Conservation (phyloP, 1,140 invertebrate species). For the Brachionus paranguensis region DNA sequence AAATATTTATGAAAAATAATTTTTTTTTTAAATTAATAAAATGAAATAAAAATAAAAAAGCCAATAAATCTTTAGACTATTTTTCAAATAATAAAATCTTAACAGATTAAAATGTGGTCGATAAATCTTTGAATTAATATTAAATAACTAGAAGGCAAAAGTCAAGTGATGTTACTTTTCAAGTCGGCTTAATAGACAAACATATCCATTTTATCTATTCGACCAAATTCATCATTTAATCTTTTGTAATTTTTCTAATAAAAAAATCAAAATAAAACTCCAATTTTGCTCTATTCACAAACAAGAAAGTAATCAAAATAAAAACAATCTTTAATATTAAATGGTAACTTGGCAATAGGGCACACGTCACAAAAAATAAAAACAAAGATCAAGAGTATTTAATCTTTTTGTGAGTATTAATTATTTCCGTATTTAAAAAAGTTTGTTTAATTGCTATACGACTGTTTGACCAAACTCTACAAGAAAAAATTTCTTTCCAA, state of each 20-base stretch:
- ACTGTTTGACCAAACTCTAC: background rate
- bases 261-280: background rate
- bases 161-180: background rate
- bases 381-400: background rate
- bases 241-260: background rate
- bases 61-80: background rate
- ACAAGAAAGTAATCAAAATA: background rate
- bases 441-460: background rate
- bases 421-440: background rate
- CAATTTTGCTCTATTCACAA: background rate
- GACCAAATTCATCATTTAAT: background rate
- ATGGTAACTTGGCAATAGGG: background rate
- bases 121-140: background rate
- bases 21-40: background rate
- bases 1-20: background rate
- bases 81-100: background rate
- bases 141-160: background rate
- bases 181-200: background rate
- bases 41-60: background rate
- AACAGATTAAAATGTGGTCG: background rate
- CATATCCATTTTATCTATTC: background rate
- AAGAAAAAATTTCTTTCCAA: background rate
- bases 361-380: background rate
- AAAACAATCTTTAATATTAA: background rate
- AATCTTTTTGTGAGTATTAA: background rate